Evolutionary conservation across 2,113 vertebrate genomes (phyloP).

Genomic region (Gavialis gangeticus): DNA sequence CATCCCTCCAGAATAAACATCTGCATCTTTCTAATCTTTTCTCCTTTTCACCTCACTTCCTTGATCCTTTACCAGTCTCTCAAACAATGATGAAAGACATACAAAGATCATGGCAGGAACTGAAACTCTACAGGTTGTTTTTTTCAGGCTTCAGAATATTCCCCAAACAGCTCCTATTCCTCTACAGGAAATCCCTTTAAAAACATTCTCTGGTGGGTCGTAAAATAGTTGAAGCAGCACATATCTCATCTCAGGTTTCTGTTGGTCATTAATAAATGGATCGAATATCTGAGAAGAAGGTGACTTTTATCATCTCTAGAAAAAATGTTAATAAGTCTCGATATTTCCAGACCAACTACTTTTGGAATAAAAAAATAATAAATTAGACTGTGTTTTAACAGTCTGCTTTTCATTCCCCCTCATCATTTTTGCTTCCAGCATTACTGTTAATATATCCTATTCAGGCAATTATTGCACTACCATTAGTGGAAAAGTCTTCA

Average conservation of each 20-base stretch:
- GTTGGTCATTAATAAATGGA: constrained; percentile 49
- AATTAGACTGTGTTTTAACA: constrained; percentile 19
- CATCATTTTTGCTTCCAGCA: not conserved
- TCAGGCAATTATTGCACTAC: constrained; percentile 58
- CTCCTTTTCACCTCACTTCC: constrained; percentile 24
- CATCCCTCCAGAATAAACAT: constrained; percentile 23
- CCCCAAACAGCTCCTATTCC: constrained; percentile 54
- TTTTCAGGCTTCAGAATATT: constrained; percentile 58
- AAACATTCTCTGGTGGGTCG: constrained; percentile 55
- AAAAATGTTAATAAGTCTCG: not conserved
- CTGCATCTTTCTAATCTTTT: constrained; percentile 16
- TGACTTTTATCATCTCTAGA: constrained; percentile 38
- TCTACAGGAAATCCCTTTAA: constrained; percentile 70
- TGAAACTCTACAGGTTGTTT: constrained; percentile 49
- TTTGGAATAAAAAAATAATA: constrained; percentile 4
- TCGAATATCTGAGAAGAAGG: constrained; percentile 16
- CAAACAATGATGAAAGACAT: constrained; percentile 43
- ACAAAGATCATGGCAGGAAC: constrained; percentile 25
- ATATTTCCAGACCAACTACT: constrained; percentile 42
- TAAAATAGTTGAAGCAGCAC: constrained; percentile 49
- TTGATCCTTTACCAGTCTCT: constrained; percentile 23
- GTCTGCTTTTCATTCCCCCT: constrained; percentile 37
- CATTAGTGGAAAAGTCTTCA: constrained; percentile 26
- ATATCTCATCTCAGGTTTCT: constrained; percentile 49
- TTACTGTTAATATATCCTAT: constrained; percentile 60